Conservation (phyloP, 2,113 vertebrate species). For the Hucho hucho region DNA sequence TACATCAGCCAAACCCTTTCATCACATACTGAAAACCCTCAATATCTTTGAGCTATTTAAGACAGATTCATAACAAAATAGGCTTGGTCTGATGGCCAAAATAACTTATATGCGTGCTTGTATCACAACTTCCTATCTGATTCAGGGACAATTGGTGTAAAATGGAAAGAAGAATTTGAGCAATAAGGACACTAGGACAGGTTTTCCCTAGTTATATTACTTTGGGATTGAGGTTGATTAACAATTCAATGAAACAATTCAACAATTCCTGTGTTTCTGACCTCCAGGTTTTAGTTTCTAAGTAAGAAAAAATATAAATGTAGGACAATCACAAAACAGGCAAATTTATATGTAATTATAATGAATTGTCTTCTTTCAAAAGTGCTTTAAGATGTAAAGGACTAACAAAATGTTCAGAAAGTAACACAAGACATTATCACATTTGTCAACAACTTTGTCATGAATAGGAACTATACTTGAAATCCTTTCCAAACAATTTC, state of each 20-base stretch:
- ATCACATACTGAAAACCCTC: neutral
- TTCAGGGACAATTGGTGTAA: slow-evolving; percentile 10
- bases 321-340: no score
- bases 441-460: neutral
- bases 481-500: slow-evolving; percentile 49
- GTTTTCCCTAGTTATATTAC: neutral
- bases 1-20: neutral
- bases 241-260: neutral
- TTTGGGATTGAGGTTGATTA: neutral
- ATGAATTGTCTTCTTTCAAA: no score
- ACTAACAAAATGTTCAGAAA: neutral
- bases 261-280: no score
- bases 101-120: slow-evolving; percentile 13
- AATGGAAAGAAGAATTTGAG: slow-evolving; percentile 21
- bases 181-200: neutral
- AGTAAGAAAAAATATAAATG: no score
- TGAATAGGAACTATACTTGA: slow-evolving; percentile 39
- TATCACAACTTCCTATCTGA: slow-evolving; percentile 24
- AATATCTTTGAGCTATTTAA: neutral
- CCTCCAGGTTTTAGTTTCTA: no score
- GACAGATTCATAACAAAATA: neutral
- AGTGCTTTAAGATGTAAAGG: neutral
- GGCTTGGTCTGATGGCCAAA: slow-evolving; percentile 19
- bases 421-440: neutral
- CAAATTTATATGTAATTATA: no score